phyloP scores from a whole-genome alignment of 2,888 invertebrate genomes.

The Noctua pronuba region DNA sequence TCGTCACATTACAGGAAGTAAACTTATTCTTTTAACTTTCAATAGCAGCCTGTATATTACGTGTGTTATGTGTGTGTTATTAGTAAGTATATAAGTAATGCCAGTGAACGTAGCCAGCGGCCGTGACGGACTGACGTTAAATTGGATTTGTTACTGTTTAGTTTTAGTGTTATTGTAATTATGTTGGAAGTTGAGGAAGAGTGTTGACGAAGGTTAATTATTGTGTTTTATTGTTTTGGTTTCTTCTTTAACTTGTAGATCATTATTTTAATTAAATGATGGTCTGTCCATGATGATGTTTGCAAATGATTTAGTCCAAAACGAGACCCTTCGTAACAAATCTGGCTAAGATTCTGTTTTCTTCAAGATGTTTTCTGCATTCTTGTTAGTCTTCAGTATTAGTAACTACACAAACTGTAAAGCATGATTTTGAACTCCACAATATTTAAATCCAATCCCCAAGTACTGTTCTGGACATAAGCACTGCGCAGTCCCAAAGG shows the following conservation, averaged over 20 bases:
- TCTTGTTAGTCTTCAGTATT: too few species aligned
- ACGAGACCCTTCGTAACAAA: too few species aligned
- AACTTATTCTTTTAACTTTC: constrained; percentile 52
- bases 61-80: constrained; percentile 51
- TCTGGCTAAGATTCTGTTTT: too few species aligned
- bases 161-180: constrained; percentile 50
- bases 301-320: neutral
- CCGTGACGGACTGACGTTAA: constrained; percentile 56
- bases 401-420: too few species aligned
- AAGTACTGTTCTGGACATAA: constrained; percentile 21
- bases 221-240: neutral
- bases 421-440: neutral
- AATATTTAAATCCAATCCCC: neutral
- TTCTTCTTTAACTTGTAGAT: constrained; percentile 13
- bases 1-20: constrained; percentile 52
- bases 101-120: constrained; percentile 47
- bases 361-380: too few species aligned
- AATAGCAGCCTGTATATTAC: constrained; percentile 46
- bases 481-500: constrained; percentile 31
- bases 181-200: constrained; percentile 31
- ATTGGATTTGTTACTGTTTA: constrained; percentile 41
- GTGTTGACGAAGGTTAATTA: constrained; percentile 27
- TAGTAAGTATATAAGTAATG: constrained; percentile 43
- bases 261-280: neutral
- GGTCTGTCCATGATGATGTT: neutral